Evolutionary conservation across 2,888 invertebrate genomes (phyloP).

Genomic region (Cremastinae sp.): DNA sequence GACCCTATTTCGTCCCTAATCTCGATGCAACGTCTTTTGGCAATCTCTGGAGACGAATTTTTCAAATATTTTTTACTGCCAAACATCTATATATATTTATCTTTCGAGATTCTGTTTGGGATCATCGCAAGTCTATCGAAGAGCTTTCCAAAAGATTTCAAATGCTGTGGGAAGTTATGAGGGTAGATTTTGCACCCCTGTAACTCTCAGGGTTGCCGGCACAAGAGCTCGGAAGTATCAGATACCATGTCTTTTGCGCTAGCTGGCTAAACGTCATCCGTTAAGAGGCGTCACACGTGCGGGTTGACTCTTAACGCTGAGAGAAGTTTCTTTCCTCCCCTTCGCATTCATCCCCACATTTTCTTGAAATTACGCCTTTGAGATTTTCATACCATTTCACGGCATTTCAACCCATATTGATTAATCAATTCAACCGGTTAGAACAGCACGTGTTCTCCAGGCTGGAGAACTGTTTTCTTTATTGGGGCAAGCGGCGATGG

Average conservation of each 20-base stretch:
- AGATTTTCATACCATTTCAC: slow-evolving; percentile 15
- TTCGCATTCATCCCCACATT: slow-evolving; percentile 42
- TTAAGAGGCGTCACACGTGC: slow-evolving; percentile 57
- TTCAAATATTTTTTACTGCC: no score
- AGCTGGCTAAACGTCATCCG: not conserved
- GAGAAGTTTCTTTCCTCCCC: slow-evolving; percentile 2
- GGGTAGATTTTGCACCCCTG: slow-evolving; percentile 47
- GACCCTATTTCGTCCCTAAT: not conserved
- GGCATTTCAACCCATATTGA: slow-evolving; percentile 7
- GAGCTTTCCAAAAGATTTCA: not conserved
- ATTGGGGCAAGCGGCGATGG: no score
- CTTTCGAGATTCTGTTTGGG: not conserved
- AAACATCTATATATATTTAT: not conserved
- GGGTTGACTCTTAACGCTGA: slow-evolving; percentile 57
- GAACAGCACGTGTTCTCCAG: not conserved
- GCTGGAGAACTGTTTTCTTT: not conserved
- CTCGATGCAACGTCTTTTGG: no score
- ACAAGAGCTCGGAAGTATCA: slow-evolving; percentile 38
- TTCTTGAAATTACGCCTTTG: slow-evolving; percentile 22
- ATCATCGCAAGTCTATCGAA: slow-evolving; percentile 20
- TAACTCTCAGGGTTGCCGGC: slow-evolving; percentile 21
- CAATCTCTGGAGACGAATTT: no score
- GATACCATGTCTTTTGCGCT: slow-evolving; percentile 36
- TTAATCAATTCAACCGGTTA: not conserved
- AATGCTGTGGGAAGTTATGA: slow-evolving; percentile 22